Conservation (phyloP, 2,797 vertebrate genomes). For the Poecilia picta region DNA sequence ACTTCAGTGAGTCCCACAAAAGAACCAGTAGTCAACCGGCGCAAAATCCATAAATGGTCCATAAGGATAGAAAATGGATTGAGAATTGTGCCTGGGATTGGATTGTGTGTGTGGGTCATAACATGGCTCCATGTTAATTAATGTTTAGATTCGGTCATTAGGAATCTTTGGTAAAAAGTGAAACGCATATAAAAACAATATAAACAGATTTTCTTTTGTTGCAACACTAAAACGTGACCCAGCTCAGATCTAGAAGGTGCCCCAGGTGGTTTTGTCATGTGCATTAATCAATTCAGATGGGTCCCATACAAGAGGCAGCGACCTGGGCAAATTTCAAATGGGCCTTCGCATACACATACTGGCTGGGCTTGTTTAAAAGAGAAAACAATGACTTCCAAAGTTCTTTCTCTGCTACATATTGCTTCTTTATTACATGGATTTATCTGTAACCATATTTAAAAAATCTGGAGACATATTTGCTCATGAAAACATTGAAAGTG, state of each 20-base stretch:
- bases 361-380: background rate
- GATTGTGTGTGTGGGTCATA: background rate
- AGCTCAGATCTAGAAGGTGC: background rate
- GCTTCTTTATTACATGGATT: background rate
- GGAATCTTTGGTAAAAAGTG: background rate
- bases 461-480: background rate
- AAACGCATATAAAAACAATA: background rate
- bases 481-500: constrained; percentile 5
- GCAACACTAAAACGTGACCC: background rate
- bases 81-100: background rate
- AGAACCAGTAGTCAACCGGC: background rate
- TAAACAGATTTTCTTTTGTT: background rate
- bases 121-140: background rate
- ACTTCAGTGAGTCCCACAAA: background rate
- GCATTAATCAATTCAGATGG: background rate
- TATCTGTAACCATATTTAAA: background rate
- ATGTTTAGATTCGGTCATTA: background rate
- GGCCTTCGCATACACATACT: background rate
- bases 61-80: background rate
- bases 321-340: background rate
- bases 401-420: background rate
- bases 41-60: background rate
- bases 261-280: background rate
- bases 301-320: background rate
- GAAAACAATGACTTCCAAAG: background rate